Base-by-base conservation (phyloP, 2,113 vertebrate species). In the Isurus oxyrinchus region DNA sequence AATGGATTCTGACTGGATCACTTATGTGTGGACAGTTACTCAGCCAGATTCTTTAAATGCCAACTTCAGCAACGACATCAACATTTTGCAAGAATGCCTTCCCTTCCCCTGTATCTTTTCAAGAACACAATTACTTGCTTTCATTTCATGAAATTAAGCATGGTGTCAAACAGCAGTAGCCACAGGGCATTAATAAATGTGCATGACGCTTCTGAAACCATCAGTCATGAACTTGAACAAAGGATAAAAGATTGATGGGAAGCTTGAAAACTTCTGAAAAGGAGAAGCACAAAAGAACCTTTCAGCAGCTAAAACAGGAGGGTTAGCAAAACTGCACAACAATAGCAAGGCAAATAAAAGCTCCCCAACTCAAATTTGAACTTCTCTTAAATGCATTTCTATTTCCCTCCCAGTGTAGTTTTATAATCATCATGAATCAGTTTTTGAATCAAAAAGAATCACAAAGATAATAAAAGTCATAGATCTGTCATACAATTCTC, bases 201-300 rank as follows among this genome's bases (percentile, higher is more conserved):
- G 67, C 53, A 69, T 69, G 94, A 95, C 44, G 49, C 11, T n/a
- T 25, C 66, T 95, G 44, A 95, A 72, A 55, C 35, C 90, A 94
- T n/a, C 90, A 94, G 90, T 63, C 90, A 69, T 95, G 94, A 95
- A 95, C 94, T 95, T 95, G 94, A 76, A 95, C 94, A 95, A 95
- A 93, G 66, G 94, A 95, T 67, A 95, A 72, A 95, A 55, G 94
- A 95, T 76, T 76, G 40, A 76, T 49, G 94, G 53, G 66, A 95
- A 95, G 94, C 67, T 72, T 13, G 44, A 35, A 72, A 63, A 94
- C 59, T 94, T 94, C 59, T 94, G 90, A 21, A 23, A 95, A 95
- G 23, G 35, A 61, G 53, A 72, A 72, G 67, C 25, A 95, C 61
- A 69, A 95, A 76, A 95, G 94, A 72, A 72, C 66, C 67, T 72